A percentile compares a stretch with the other conserved stretches of the same genome.
These are phyloP conservation scores for Cynaeus angustus DNA, from an alignment of 2,888 invertebrate species.

Conservation along the genomic window DNA sequence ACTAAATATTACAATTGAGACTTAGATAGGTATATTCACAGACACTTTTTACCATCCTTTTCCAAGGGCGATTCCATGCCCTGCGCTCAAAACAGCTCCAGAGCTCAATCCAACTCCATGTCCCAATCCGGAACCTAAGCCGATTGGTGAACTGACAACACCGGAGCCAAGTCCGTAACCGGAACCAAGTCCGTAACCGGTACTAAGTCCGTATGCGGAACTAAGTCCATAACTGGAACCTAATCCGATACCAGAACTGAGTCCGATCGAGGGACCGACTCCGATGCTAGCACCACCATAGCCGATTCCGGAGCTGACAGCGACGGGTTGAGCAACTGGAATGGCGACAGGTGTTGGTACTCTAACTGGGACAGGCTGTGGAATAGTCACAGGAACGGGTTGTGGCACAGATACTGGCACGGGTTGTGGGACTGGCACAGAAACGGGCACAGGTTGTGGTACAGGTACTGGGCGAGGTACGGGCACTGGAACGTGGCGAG, in stretches of 20 bases:
- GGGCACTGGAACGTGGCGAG: slow-evolving; percentile 75
- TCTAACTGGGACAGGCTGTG: slow-evolving; percentile 72
- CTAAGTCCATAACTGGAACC: slow-evolving; percentile 22
- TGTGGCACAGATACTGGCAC: slow-evolving; percentile 65
- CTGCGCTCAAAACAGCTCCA: slow-evolving; percentile 47
- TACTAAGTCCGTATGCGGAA: slow-evolving; percentile 32
- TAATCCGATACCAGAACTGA: slow-evolving; percentile 23
- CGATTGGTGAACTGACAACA: background rate
- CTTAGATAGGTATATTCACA: slow-evolving; percentile 46
- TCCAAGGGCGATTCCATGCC: slow-evolving; percentile 23
- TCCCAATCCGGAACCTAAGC: slow-evolving; percentile 46
- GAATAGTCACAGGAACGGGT: slow-evolving; percentile 73
- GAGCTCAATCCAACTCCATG: slow-evolving; percentile 52
- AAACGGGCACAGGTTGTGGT: slow-evolving; percentile 62
- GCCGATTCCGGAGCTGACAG: slow-evolving; percentile 52
- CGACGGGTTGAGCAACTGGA: slow-evolving; percentile 52
- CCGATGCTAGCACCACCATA: slow-evolving; percentile 27
- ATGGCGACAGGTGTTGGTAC: slow-evolving; percentile 55
- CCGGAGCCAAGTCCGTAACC: slow-evolving; percentile 19
- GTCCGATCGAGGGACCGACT: slow-evolving; percentile 11
- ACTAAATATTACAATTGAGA: slow-evolving; percentile 41
- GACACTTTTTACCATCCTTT: slow-evolving; percentile 42
- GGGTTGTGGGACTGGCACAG: slow-evolving; percentile 60
- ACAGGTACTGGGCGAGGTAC: slow-evolving; percentile 67
- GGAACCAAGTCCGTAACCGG: slow-evolving; percentile 14